phyloP scores from a whole-genome alignment of 2,888 invertebrate genomes.

The Altica lythri region DNA sequence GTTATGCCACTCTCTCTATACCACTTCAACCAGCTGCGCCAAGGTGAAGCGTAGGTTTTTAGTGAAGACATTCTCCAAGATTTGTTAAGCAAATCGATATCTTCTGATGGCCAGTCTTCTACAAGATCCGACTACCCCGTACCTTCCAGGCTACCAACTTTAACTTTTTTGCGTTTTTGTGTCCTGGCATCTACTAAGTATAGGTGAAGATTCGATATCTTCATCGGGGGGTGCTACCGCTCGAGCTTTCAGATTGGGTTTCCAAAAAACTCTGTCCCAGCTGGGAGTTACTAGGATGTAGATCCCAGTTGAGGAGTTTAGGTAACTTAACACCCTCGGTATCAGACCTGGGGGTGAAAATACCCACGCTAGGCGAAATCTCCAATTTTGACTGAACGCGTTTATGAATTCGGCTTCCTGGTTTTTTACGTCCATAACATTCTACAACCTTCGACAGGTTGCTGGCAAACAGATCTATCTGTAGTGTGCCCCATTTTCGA shows the following conservation, averaged over 20 bases:
- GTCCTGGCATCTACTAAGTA: constrained; percentile 6
- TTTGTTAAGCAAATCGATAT: constrained; percentile 25
- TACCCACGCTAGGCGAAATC: constrained; percentile 38
- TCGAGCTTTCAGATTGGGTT: constrained; percentile 43
- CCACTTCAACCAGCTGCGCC: too few species aligned
- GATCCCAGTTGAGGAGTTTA: constrained; percentile 37
- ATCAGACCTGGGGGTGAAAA: constrained; percentile 46
- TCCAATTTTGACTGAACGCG: constrained; percentile 37
- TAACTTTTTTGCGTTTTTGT: constrained; percentile 27
- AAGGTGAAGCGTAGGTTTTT: constrained; percentile 30
- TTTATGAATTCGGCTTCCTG: constrained; percentile 26
- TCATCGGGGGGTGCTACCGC: constrained; percentile 41
- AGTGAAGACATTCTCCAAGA: constrained; percentile 32
- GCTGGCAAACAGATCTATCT: constrained; percentile 36
- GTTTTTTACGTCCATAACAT: constrained; percentile 28
- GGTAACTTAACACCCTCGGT: constrained; percentile 40
- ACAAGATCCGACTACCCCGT: constrained; percentile 37
- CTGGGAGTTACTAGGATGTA: constrained; percentile 42
- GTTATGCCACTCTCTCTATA: too few species aligned
- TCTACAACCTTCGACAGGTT: constrained; percentile 30
- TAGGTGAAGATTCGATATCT: constrained; percentile 23
- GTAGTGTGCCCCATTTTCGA: constrained; percentile 32
- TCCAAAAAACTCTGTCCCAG: constrained; percentile 43
- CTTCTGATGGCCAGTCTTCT: constrained; percentile 34
- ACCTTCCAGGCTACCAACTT: constrained; percentile 44